Evolutionary conservation across 1,140 invertebrate genomes (phyloP).

Genomic region (Drusus annulatus): DNA sequence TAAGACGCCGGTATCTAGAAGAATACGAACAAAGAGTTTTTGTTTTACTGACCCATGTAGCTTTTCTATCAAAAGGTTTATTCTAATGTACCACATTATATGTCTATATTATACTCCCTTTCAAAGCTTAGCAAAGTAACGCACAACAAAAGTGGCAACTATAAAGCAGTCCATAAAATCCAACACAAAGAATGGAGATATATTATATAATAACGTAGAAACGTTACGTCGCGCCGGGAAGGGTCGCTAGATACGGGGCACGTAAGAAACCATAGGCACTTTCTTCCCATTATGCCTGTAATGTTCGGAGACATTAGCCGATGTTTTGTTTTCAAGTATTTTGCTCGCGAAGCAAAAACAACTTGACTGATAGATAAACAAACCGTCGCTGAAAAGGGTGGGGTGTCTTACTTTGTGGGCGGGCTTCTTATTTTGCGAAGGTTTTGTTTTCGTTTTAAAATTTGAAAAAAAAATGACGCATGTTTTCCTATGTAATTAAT

Average conservation of each 20-base stretch:
- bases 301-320: slow-evolving; percentile 41
- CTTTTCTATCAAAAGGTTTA: too few species aligned
- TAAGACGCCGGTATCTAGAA: too few species aligned
- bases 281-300: slow-evolving; percentile 35
- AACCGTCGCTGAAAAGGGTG: background rate
- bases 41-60: too few species aligned
- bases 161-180: slow-evolving; percentile 12
- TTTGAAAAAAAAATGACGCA: too few species aligned
- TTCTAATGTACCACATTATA: too few species aligned
- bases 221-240: too few species aligned
- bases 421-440: too few species aligned
- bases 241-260: background rate
- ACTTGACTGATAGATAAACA: slow-evolving; percentile 36
- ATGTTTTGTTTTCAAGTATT: slow-evolving; percentile 37
- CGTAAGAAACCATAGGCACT: slow-evolving; percentile 13
- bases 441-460: too few species aligned
- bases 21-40: too few species aligned
- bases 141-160: background rate
- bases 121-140: too few species aligned
- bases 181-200: slow-evolving; percentile 27
- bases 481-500: too few species aligned
- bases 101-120: too few species aligned
- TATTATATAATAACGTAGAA: background rate
- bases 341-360: slow-evolving; percentile 35
- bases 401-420: background rate